Percentiles rank a stretch among this genome's conserved stretches.
Conservation (phyloP, 1,140 invertebrate species). For the Drosophila pseudoobscura region DNA sequence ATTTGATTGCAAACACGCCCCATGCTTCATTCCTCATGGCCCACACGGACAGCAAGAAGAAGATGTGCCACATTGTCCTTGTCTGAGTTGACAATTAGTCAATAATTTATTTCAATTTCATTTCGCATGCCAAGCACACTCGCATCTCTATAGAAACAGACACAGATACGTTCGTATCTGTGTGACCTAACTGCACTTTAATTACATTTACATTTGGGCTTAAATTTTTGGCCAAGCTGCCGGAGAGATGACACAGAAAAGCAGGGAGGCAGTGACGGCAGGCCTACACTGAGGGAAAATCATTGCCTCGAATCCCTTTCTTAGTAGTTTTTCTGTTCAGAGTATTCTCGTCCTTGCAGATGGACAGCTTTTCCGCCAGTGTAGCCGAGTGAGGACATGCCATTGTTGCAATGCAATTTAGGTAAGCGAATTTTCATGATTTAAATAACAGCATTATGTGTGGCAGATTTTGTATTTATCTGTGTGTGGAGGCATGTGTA, state of each 20-base stretch:
- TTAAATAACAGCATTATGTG: conserved; percentile 72
- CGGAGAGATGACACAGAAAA: conserved; percentile 30
- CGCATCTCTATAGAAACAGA: conserved; percentile 17
- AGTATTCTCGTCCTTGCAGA: conserved; percentile 2
- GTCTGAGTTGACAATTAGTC: conserved; percentile 77
- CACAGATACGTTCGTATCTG: conserved; percentile 4
- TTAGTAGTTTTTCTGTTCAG: too few relatives aligned
- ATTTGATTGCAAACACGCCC: conserved; percentile 58
- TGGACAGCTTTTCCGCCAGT: conserved; percentile 9
- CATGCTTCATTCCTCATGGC: conserved; percentile 10
- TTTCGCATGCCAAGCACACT: conserved; percentile 68
- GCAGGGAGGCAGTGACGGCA: too few relatives aligned
- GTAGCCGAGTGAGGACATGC: conserved; percentile 31
- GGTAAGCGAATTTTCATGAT: conserved; percentile 79
- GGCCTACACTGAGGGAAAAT: neutral
- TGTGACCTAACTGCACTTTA: conserved; percentile 70
- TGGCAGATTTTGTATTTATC: conserved; percentile 27
- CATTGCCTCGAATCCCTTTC: too few relatives aligned
- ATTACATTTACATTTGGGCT: conserved; percentile 73
- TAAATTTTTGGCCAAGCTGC: conserved; percentile 50
- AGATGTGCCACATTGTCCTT: conserved; percentile 41
- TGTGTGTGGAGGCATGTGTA: neutral
- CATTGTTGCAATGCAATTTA: conserved; percentile 78
- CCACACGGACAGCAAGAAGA: neutral
- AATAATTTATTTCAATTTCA: conserved; percentile 82